Conservation (phyloP, 1,140 invertebrate species). For the Anadara kagoshimensis region DNA sequence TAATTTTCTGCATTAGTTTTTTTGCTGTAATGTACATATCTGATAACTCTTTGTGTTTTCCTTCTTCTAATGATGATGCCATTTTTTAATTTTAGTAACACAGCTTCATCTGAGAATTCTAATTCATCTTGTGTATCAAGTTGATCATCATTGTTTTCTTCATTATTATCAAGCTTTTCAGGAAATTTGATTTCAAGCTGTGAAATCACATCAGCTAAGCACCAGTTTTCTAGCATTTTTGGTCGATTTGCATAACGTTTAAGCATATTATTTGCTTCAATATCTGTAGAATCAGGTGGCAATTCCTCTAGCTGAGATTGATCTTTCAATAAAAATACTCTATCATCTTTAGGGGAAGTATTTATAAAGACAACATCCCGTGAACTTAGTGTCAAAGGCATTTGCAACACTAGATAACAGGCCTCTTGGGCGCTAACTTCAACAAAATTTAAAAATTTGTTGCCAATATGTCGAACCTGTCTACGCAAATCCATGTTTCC, state of each 20-base stretch:
- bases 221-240: constrained; percentile 25
- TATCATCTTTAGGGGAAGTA: constrained; percentile 28
- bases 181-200: constrained; percentile 34
- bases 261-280: constrained; percentile 30
- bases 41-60: constrained; percentile 25
- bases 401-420: constrained; percentile 21
- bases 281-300: constrained; percentile 28
- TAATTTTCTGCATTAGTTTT: constrained; percentile 32
- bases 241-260: constrained; percentile 34
- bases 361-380: constrained; percentile 39
- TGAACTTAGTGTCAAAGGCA: constrained; percentile 26
- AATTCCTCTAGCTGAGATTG: constrained; percentile 15
- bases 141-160: constrained; percentile 33
- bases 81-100: constrained; percentile 18
- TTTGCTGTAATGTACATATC: constrained; percentile 28
- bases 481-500: constrained; percentile 37
- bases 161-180: constrained; percentile 3
- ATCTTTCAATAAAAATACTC: constrained; percentile 40
- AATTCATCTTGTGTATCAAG: constrained; percentile 4
- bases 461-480: constrained; percentile 28
- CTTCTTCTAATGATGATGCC: constrained; percentile 37
- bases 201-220: constrained; percentile 37
- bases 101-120: not conserved
- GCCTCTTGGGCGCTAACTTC: constrained; percentile 39
- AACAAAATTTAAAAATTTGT: constrained; percentile 8